Evolutionary conservation across 2,797 vertebrate genomes (phyloP), one percentile per base, ranked within the genome.

Genomic region (Xenopus petersii): DNA sequence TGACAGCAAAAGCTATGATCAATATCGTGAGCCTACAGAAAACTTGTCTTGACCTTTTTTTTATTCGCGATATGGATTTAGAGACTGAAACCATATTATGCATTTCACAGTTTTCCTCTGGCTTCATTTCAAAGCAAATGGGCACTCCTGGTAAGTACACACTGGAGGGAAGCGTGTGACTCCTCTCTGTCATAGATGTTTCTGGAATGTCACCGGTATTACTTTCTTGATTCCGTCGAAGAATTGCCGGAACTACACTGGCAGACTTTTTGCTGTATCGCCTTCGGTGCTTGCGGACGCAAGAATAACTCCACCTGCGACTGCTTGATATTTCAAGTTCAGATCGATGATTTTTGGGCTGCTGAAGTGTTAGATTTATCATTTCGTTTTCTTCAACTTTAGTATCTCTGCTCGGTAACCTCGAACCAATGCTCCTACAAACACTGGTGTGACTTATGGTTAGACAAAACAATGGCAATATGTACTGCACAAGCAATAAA

Each of bases 91-190:
- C 80, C 79, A 85, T 79, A 36, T 89, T 84, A 11, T 81, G 88
- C 54, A 77, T 66, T 54, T 89, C 86, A 16, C 79, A 86, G 17
- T 84, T 86, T 79, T 90, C 89, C 80, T 91, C 89, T 10, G 88
- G 83, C 80, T 91, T 93, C 83, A 89, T 80, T 71, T 93, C 92
- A 81, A 93, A 93, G 80, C 92, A 93, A 64, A 91, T 86, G 16
- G 92, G 92, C 68, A 93, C 88, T n/a, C 88, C 89, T 8, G 91
- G 92, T 46, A 91, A 81, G 17, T 89, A 86, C 71, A 88, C 89
- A 80, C 74, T 85, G 26, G 89, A 87, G 33, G 89, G 87, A 69
- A 87, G 84, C 1, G 81, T 74, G 12, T 91, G 88, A 67, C 82
- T 89, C 81, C 84, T 88, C 73, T 83, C 83, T 4, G 82, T 86